These are phyloP conservation scores for Sarcoramphus papa DNA, from an alignment of 2,797 vertebrate species.

Conservation along the genomic window DNA sequence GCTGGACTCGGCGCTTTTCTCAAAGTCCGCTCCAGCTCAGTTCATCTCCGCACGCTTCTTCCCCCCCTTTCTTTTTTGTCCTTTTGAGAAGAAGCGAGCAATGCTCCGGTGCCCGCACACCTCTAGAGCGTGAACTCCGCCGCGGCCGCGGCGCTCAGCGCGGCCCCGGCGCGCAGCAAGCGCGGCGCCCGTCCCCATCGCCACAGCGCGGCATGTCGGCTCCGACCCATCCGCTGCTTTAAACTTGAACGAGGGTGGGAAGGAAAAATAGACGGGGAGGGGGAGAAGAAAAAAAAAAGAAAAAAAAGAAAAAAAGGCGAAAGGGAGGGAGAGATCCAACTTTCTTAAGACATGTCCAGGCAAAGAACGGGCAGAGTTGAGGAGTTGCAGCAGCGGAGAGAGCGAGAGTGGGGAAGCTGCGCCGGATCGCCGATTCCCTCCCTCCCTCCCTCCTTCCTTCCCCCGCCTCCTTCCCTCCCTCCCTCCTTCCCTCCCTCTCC, in stretches of 20 bases:
- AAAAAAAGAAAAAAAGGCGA: not conserved
- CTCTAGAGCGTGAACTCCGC: slow-evolving; percentile 28
- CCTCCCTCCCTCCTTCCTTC: not conserved
- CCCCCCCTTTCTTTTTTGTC: not conserved
- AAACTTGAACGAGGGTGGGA: not conserved
- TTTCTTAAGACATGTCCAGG: slow-evolving; percentile 72
- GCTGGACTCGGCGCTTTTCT: slow-evolving; percentile 67
- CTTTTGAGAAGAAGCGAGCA: not conserved
- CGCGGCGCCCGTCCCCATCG: not conserved
- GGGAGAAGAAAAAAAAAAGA: rapidly evolving
- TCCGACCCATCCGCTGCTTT: not conserved
- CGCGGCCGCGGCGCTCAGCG: slow-evolving; percentile 32
- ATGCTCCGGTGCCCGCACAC: not conserved
- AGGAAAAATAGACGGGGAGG: not conserved
- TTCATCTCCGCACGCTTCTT: slow-evolving; percentile 58
- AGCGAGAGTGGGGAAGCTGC: not conserved
- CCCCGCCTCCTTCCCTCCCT: not conserved
- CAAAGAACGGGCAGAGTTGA: slow-evolving; percentile 57
- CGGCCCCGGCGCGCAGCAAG: slow-evolving; percentile 28
- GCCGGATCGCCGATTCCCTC: not conserved
- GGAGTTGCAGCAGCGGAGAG: slow-evolving; percentile 45
- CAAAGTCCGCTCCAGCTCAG: slow-evolving; percentile 60
- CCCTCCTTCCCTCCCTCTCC: not conserved
- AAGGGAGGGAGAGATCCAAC: slow-evolving; percentile 41
- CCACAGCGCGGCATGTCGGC: slow-evolving; percentile 55